These are phyloP conservation scores for Sphenopsis melanotis DNA, from an alignment of 2,797 vertebrate species.

Conservation along the genomic window DNA sequence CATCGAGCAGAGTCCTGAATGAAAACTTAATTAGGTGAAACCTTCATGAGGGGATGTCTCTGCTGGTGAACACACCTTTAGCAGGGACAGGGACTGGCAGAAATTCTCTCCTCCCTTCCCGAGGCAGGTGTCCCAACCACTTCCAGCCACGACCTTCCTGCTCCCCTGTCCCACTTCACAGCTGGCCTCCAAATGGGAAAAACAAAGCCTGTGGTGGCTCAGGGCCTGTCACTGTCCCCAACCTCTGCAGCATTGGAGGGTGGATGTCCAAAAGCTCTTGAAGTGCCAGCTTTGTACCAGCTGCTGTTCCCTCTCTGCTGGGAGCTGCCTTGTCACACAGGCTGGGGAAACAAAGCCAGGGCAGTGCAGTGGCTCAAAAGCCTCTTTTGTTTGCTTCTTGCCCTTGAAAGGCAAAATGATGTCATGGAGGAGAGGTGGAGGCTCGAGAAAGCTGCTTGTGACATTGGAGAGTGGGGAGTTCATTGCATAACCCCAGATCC, in stretches of 20 bases:
- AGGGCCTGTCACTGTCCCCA: fast-evolving
- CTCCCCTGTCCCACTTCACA: background rate
- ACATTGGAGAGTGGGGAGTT: background rate
- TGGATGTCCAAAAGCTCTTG: background rate
- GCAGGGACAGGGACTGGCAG: background rate
- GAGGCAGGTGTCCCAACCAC: background rate
- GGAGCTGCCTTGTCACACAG: slow-evolving; percentile 5
- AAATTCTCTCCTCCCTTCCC: background rate
- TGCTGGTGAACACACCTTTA: background rate
- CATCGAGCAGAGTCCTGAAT: fast-evolving
- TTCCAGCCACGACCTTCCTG: background rate
- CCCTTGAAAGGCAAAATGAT: background rate
- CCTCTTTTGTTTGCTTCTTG: background rate
- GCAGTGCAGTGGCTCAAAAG: background rate
- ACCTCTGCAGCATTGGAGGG: fast-evolving
- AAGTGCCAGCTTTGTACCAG: background rate
- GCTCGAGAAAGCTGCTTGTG: background rate
- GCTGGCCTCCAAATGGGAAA: background rate
- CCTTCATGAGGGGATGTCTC: background rate
- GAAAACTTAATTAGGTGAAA: background rate
- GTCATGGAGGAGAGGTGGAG: background rate
- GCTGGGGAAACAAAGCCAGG: background rate
- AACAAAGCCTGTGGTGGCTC: background rate
- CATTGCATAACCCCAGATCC: background rate
- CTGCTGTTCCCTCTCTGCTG: slow-evolving; percentile 9